Evolutionary conservation across 2,797 vertebrate genomes (phyloP), one percentile per base, ranked within the genome.

Genomic region (Columba guinea): DNA sequence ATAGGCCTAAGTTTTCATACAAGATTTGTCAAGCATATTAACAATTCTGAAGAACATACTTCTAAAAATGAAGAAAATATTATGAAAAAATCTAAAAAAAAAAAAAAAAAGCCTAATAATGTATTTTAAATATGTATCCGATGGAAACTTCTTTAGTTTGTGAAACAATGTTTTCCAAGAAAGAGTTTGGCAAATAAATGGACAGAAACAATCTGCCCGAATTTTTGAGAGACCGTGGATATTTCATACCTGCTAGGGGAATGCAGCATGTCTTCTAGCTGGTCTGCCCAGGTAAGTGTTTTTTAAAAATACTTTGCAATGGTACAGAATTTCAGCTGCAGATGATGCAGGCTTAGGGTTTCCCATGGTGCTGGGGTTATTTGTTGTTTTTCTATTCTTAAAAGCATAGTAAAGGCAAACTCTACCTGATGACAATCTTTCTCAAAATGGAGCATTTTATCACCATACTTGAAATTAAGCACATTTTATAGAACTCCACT

Each of bases 141-240:
- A 68, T 1, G 5, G 49, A 67, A 80, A 1, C 16, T 79, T 77
- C 60, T 95, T 93, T 71, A 94, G 94, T 90, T 78, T 97, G 95
- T 89, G 95, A 97, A 97, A 85, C 62, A 13, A 24, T 87, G 74
- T 97, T 97, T 97, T 68, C 64, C 60, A 94, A 95, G 93, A 93
- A 87, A 71, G 75, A 83, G 58, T 56, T 55, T 24, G 79, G 67
- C 81, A 88, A 95, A 91, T 93, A 91, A 27, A 53, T 96, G 56
- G 69, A 89, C 58, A 97, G 84, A 97, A 87, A 74, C 32, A 32
- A 96, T 37, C 78, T 97, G 3, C 76, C 69, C 49, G 90, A 90
- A 17, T 95, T 77, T 83, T 93, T 97, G 94, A 95, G 78, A 19
- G 87, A 94, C 26, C 97, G 91, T 80, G 95, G 87, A 26, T 96